phyloP scores from a whole-genome alignment of 2,888 invertebrate species.

The Artemia sinica region DNA sequence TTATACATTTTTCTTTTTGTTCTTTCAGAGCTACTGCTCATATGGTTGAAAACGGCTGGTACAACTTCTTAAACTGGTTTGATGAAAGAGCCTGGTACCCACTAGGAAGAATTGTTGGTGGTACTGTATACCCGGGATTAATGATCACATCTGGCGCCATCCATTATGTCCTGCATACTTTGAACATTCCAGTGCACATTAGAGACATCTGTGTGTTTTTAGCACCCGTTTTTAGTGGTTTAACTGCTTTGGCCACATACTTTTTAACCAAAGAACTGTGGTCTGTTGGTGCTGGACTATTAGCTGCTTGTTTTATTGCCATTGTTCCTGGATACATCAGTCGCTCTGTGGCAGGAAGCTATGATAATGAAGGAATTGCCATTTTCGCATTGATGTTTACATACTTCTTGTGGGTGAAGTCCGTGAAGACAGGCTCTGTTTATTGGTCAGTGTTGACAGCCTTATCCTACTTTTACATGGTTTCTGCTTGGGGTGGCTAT shows the following conservation, averaged over 20 bases:
- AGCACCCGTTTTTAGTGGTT: slow-evolving; percentile 91
- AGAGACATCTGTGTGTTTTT: slow-evolving; percentile 96
- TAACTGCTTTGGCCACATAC: slow-evolving; percentile 94
- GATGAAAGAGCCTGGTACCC: slow-evolving; percentile 99
- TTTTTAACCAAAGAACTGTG: slow-evolving; percentile 91
- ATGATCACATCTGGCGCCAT: slow-evolving; percentile 98
- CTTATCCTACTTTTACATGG: slow-evolving; percentile 98
- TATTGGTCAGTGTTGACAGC: slow-evolving; percentile 91
- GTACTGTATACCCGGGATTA: slow-evolving; percentile 95
- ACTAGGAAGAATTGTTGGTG: slow-evolving; percentile 91
- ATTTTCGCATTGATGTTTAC: slow-evolving; percentile 98
- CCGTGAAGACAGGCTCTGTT: slow-evolving; percentile 90
- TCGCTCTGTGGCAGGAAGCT: slow-evolving; percentile 95
- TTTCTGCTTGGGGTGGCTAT: slow-evolving; percentile 99
- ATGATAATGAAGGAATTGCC: slow-evolving; percentile 99
- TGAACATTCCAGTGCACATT: slow-evolving; percentile 95
- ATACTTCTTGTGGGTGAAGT: slow-evolving; percentile 95
- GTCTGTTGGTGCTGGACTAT: slow-evolving; percentile 87
- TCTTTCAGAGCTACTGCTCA: slow-evolving; percentile 87
- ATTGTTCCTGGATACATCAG: slow-evolving; percentile 98
- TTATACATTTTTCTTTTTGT: slow-evolving; percentile 55
- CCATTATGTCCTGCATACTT: slow-evolving; percentile 70
- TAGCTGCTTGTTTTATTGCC: slow-evolving; percentile 96
- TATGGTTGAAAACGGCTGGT: slow-evolving; percentile 98
- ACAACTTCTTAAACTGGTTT: slow-evolving; percentile 99